These are phyloP conservation scores for Chaetophractus vellerosus DNA, from an alignment of 2,797 vertebrate species.

Conservation along the genomic window DNA sequence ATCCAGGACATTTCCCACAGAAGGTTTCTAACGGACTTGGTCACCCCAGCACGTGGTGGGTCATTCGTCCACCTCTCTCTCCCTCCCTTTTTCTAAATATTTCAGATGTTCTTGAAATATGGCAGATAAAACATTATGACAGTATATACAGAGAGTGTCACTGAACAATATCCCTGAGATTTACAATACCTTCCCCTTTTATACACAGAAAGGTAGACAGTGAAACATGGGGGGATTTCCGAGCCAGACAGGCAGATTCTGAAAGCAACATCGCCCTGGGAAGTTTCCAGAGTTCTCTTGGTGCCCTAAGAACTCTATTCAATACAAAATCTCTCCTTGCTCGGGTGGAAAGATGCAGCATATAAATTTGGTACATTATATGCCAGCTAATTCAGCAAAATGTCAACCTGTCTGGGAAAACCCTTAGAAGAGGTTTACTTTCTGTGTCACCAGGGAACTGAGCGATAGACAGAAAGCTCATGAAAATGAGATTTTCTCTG, in stretches of 20 bases:
- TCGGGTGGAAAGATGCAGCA: slow-evolving; percentile 53
- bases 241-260: neutral
- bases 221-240: neutral
- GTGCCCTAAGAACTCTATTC: slow-evolving; percentile 15
- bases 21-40: neutral
- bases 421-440: slow-evolving; percentile 80
- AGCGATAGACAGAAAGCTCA: slow-evolving; percentile 62
- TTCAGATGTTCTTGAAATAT: slow-evolving; percentile 53
- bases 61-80: neutral
- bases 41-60: neutral
- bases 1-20: neutral
- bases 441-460: slow-evolving; percentile 67
- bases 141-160: neutral
- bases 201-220: neutral
- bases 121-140: slow-evolving; percentile 47
- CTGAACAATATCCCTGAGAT: neutral
- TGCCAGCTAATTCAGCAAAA: slow-evolving; percentile 79
- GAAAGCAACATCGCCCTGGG: slow-evolving; percentile 25
- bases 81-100: neutral
- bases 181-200: slow-evolving; percentile 33
- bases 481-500: slow-evolving; percentile 81
- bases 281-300: slow-evolving; percentile 45
- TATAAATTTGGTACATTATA: slow-evolving; percentile 78
- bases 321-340: slow-evolving; percentile 57
- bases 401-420: slow-evolving; percentile 74